Evolutionary conservation across 2,113 vertebrate genomes (phyloP), one percentile per base, ranked within the genome.

Genomic region (Circaetus gallicus): DNA sequence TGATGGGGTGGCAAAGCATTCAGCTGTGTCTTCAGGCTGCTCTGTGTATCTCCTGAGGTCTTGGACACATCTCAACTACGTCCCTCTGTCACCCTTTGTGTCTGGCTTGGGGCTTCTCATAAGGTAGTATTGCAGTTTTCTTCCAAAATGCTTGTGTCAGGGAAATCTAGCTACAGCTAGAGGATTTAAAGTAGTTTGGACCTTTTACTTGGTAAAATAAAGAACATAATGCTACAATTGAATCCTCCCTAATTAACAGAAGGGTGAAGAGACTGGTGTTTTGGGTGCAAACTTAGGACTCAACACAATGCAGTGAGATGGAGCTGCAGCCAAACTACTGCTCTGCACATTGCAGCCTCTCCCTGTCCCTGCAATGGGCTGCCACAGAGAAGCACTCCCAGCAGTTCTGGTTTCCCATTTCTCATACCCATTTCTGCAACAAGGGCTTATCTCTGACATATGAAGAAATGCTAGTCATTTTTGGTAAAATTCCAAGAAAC

Each of bases 271-370:
- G 79, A 3, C 6, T 5, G 17, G 22, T 32, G 10, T 16, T 90
- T 50, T 34, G 52, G 21, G 25, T 52, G 31, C 65, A 84, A 83
- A 59, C 11, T 32, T 6, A 2, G 19, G n/a, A 63, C 49, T 91
- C 72, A 65, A 32, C 0, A 3, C 28, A 50, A 11, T 2, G 1
- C 3, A 1, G 4, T 40, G 19, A 53, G 12, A 11, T 13, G 42
- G 29, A 69, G 21, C 28, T 82, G 42, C 21, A 36, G 55, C 8
- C 61, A 58, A 21, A 45, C 13, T 38, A 17, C 42, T 0, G 3
- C 11, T 67, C 66, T 79, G 43, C 24, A 8, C 1, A 0, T 9
- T 9, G 15, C 25, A 62, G 20, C 63, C 31, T 65, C n/a, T 73
- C 21, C n/a, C 12, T 25, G 16, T 32, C 70, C 13, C 80, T 70